Percentiles rank a stretch among this genome's conserved stretches.
Conservation (phyloP, 2,113 vertebrate genomes). For the Regulus satrapa region DNA sequence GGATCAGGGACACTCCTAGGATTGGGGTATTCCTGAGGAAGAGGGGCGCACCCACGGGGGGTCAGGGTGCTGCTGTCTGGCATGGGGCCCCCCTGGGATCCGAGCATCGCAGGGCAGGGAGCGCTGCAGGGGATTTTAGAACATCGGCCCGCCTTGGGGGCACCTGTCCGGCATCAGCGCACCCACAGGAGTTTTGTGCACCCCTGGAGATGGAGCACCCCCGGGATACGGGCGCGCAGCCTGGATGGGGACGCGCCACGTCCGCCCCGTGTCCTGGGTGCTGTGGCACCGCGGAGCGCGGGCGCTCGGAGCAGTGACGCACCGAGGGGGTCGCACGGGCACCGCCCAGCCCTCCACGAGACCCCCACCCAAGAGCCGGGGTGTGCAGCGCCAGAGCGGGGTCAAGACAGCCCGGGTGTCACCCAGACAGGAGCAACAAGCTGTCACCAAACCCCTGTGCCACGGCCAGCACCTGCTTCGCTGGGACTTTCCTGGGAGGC, state of each 20-base stretch:
- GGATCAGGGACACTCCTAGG: not conserved
- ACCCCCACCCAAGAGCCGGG: fast-evolving
- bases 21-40: not conserved
- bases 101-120: not conserved
- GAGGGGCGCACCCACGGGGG: not conserved
- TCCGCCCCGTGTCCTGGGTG: not conserved
- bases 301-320: fast-evolving
- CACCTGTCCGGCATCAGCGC: not conserved
- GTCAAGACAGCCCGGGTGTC: not conserved
- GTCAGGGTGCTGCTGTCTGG: not conserved
- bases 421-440: not conserved
- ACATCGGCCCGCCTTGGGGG: not conserved
- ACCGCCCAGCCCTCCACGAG: fast-evolving
- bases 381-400: fast-evolving
- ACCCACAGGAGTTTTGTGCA: not conserved
- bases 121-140: not conserved
- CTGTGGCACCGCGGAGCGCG: not conserved
- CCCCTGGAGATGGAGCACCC: not conserved
- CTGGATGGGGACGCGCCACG: not conserved
- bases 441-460: not conserved
- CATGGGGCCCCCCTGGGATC: not conserved
- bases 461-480: fast-evolving
- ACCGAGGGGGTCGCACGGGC: fast-evolving
- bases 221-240: not conserved
- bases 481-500: not conserved